Evolutionary conservation across 2,113 vertebrate genomes (phyloP).

Genomic region (Oriolus oriolus): DNA sequence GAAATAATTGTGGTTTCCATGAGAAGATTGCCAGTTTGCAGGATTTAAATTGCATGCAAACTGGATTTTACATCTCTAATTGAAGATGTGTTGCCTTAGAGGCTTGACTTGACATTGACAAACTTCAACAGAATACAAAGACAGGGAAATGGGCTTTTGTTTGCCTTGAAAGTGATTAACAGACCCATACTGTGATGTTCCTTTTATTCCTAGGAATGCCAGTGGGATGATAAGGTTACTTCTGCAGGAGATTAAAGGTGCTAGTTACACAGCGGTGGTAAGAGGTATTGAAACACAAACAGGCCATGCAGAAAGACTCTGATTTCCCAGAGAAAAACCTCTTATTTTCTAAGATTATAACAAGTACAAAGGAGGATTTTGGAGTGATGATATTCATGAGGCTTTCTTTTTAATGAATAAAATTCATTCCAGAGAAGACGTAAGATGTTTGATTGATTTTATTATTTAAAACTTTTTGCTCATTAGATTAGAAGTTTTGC

Average conservation of each 20-base stretch:
- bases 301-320: neutral
- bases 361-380: neutral
- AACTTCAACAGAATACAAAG: slow-evolving; percentile 52
- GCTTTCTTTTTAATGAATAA: neutral
- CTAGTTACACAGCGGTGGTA: neutral
- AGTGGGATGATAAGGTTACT: neutral
- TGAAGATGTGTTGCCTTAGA: slow-evolving; percentile 63
- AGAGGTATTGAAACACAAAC: neutral
- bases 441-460: neutral
- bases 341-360: neutral
- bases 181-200: neutral
- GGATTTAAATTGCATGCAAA: slow-evolving; percentile 64
- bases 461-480: neutral
- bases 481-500: neutral
- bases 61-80: slow-evolving; percentile 66
- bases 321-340: neutral
- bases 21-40: slow-evolving; percentile 57
- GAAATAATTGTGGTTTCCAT: slow-evolving; percentile 63
- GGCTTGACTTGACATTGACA: slow-evolving; percentile 61
- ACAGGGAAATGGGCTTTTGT: slow-evolving; percentile 37
- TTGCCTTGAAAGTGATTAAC: slow-evolving; percentile 41
- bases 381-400: neutral
- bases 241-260: neutral
- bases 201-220: slow-evolving; percentile 10
- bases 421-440: neutral